A percentile compares a stretch with the other conserved stretches of the same genome.
Evolutionary conservation across 2,113 vertebrate species (phyloP).

Genomic region (Alosa alosa): DNA sequence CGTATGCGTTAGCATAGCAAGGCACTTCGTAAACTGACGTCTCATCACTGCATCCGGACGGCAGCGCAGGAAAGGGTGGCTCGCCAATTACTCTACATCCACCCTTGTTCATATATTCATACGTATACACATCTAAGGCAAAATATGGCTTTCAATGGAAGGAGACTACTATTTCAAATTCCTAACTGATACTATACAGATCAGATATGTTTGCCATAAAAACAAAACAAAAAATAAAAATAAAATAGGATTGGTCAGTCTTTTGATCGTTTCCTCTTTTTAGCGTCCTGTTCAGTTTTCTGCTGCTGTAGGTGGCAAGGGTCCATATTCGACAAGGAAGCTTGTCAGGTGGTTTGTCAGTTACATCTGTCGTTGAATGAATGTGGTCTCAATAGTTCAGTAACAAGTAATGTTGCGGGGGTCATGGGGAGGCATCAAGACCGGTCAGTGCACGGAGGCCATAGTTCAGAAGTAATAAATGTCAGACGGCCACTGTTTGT

Average conservation of each 20-base stretch:
- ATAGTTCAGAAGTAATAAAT: neutral
- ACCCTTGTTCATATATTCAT: slow-evolving; percentile 25
- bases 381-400: neutral
- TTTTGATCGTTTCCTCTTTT: neutral
- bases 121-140: slow-evolving; percentile 51
- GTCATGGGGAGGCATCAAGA: neutral
- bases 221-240: slow-evolving; percentile 1
- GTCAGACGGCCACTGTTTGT: neutral
- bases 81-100: slow-evolving; percentile 37
- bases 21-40: slow-evolving; percentile 65
- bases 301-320: neutral
- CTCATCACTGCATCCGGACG: slow-evolving; percentile 47
- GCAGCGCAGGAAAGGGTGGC: slow-evolving; percentile 43
- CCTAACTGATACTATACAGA: slow-evolving; percentile 53
- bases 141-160: slow-evolving; percentile 62
- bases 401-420: neutral
- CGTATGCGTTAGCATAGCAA: slow-evolving; percentile 54
- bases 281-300: neutral
- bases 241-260: neutral
- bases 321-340: neutral
- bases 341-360: neutral
- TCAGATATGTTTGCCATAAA: slow-evolving; percentile 32
- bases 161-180: slow-evolving; percentile 49
- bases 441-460: neutral
- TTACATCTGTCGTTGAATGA: neutral